These are phyloP conservation scores for Epicauta chinensis DNA, from an alignment of 1,140 invertebrate genomes.

Conservation along the genomic window DNA sequence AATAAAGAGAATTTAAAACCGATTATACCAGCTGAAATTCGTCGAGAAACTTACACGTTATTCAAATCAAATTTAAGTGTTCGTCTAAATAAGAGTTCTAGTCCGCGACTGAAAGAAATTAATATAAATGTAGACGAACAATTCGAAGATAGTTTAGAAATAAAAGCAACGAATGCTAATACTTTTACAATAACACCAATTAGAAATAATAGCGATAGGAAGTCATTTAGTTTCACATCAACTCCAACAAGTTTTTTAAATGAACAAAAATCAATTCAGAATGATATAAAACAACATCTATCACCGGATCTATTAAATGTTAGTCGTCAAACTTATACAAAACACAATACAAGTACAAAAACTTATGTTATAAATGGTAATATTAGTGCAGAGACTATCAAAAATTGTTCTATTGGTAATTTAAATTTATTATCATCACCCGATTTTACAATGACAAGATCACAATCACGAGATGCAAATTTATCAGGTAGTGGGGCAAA, in stretches of 20 bases:
- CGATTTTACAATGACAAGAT: slow-evolving; percentile 3
- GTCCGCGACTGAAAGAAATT: slow-evolving; percentile 3
- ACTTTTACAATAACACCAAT: not conserved
- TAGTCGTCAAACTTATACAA: not conserved
- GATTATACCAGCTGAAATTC: not conserved
- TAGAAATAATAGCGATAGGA: not conserved
- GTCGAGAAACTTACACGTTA: not conserved
- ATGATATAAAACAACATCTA: too few species aligned
- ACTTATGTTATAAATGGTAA: slow-evolving; percentile 24
- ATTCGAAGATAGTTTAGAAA: slow-evolving; percentile 25
- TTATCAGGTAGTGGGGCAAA: slow-evolving; percentile 2
- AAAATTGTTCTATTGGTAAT: slow-evolving; percentile 20
- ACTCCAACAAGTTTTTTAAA: not conserved
- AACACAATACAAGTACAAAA: slow-evolving; percentile 9
- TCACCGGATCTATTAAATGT: not conserved
- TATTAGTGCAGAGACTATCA: slow-evolving; percentile 22
- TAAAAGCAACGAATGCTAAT: not conserved
- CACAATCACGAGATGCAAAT: not conserved
- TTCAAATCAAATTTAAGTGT: slow-evolving; percentile 15
- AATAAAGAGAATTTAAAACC: slow-evolving; percentile 11
- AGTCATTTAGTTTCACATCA: not conserved
- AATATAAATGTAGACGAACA: not conserved
- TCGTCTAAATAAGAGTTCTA: not conserved
- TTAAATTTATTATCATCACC: not conserved
- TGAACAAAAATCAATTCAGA: too few species aligned